Evolutionary conservation across 2,113 vertebrate genomes (phyloP).

Genomic region (Xyrauchen texanus): DNA sequence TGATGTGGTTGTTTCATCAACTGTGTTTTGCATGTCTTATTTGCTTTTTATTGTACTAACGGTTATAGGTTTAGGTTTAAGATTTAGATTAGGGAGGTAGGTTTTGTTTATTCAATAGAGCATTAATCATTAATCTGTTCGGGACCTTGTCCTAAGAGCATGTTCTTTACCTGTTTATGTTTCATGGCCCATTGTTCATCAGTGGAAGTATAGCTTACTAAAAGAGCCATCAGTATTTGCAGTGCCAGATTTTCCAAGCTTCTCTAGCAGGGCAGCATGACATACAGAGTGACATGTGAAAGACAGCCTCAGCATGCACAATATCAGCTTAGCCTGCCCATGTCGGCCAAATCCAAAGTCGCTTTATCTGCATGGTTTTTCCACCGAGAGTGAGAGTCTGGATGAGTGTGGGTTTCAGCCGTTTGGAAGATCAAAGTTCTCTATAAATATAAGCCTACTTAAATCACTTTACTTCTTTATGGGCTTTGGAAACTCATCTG

Average conservation of each 20-base stretch:
- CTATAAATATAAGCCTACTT: not conserved
- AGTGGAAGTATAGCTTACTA: not conserved
- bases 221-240: constrained; percentile 27
- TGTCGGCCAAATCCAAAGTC: constrained; percentile 27
- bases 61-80: too few species aligned
- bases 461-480: constrained; percentile 13
- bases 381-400: not conserved
- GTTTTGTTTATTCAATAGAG: too few species aligned
- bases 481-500: constrained; percentile 19
- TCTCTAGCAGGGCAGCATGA: constrained; percentile 7
- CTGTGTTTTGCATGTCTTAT: too few species aligned
- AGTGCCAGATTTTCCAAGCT: not conserved
- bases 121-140: too few species aligned
- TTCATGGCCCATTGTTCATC: not conserved
- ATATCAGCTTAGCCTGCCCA: constrained; percentile 38
- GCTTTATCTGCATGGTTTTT: constrained; percentile 15
- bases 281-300: constrained; percentile 30
- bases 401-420: constrained; percentile 2
- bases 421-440: constrained; percentile 30
- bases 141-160: constrained; percentile 22
- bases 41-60: too few species aligned
- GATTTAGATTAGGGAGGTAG: too few species aligned
- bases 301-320: constrained; percentile 28
- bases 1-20: too few species aligned
- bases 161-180: not conserved